Evolutionary conservation across 2,888 invertebrate species (phyloP), one percentile per base, ranked within the genome.

Genomic region (Drosophila merina): DNA sequence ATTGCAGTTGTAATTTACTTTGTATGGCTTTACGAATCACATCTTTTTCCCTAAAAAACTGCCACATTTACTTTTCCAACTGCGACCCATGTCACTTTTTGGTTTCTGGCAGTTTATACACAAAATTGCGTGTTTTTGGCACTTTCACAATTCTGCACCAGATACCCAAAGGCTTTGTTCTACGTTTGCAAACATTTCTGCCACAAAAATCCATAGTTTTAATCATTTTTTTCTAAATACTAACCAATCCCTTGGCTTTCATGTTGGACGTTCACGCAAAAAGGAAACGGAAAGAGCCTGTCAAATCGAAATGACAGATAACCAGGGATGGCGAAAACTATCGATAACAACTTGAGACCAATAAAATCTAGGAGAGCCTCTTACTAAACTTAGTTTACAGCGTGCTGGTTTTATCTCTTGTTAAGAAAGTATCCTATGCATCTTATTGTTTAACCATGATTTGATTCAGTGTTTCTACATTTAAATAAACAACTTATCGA

Each of bases 181-280:
- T 40, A 20, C 36, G 30, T 54, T 28, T 67, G 28, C 36, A 33
- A 72, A 51, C 68, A 73, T 63, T 73, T 86, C 63, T n/a, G 50
- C 10, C 67, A 57, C 58, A 63, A 45, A 54, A 67, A 59, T 14
- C 31, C 49, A 44, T 44, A 44, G 30, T 71, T 76, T 74, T 59
- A 28, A 56, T 33, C 62, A 58, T 66, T 76, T 75, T 80, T 87
- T 71, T 57, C n/a, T 36, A 10, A 64, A 85, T 85, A 86, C 82
- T 88, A 91, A 96, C 96, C 95, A 96, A 95, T 94, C 96, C 96
- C 93, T 96, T 96, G 81, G 96, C 96, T 94, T 96, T 96, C 96
- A 96, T 96, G 93, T 93, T 95, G 90, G 89, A 89, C 89, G 91
- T 91, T 89, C 89, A 83, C 86, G 87, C 84, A 81, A 87, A 90